A percentile compares a stretch with the other conserved stretches of the same genome.
phyloP scores from a whole-genome alignment of 2,888 invertebrate genomes.

The Aspidiotus rigidus region DNA sequence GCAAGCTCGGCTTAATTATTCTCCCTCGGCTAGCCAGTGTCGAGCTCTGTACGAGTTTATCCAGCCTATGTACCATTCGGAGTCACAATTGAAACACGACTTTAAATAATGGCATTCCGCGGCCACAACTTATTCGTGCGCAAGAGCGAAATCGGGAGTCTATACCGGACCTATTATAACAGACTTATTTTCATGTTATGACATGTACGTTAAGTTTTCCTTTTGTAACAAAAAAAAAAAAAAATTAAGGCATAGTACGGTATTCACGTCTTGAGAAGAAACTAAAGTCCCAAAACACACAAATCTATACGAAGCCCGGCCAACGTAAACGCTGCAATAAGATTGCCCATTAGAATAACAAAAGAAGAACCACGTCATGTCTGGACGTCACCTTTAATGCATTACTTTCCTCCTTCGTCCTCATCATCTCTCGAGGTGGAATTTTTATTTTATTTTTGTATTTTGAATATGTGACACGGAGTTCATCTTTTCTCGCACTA shows the following conservation, averaged over 20 bases:
- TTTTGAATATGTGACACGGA: conserved; percentile 26
- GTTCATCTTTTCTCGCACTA: conserved; percentile 19
- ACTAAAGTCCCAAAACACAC: conserved; percentile 28
- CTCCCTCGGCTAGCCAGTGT: no score
- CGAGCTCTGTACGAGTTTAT: no score
- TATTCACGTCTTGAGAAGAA: background rate
- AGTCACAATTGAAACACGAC: no score
- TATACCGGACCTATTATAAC: no score
- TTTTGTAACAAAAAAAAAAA: conserved; percentile 24
- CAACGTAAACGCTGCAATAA: background rate
- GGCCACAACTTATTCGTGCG: no score
- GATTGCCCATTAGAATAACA: conserved; percentile 30
- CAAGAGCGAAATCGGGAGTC: no score
- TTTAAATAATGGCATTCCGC: no score
- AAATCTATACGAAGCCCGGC: conserved; percentile 18
- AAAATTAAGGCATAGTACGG: conserved; percentile 14
- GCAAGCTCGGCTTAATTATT: no score
- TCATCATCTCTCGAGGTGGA: background rate
- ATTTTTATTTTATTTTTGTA: conserved; percentile 20
- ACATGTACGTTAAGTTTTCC: conserved; percentile 22
- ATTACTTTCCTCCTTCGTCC: conserved; percentile 14
- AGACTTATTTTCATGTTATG: background rate
- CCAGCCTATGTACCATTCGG: no score
- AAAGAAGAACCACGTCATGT: conserved; percentile 33
- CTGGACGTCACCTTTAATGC: conserved; percentile 33